Evolutionary conservation across 1,140 invertebrate genomes (phyloP), one percentile per base, ranked within the genome.

Genomic region (Notospermus geniculatus): DNA sequence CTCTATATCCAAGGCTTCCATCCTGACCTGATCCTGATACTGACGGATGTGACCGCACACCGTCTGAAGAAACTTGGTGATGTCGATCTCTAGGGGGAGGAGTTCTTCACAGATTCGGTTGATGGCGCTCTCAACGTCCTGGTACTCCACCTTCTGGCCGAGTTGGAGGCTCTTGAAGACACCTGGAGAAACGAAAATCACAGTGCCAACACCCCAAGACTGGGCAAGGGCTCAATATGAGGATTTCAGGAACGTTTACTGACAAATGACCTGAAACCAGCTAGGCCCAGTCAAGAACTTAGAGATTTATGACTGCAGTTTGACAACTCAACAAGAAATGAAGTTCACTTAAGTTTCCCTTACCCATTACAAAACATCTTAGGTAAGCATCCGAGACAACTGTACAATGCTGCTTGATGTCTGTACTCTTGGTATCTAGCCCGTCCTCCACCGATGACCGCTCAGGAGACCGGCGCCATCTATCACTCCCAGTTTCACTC

Each of bases 71-170:
- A 88, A 90, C 64, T 88, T 82, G 1, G 88, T 89, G 25, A 91
- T 88, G 71, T 90, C 87, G 60, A 90, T 86, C 73, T 90, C 88
- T 32, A 88, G 80, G 1, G 87, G 76, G 22, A 84, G 81, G 2
- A n/a, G n/a, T 80, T 90, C 88, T 64, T 89, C 86, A 72, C 89
- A 91, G 65, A 90, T 86, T 53, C 73, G 75, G 71, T 88, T 86
- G 36, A 91, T 86, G n/a, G 88, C 88, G 22, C 86, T 83, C 64
- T 90, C 86, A 69, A 91, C 85, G 72, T 91, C 89, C 43, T 83
- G 78, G 22, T 80, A 80, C 65, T 87, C 84, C 4, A 91, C 75
- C 28, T 82, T 79, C 7, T 85, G 80, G 57, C 85, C 85, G 13
- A 84, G 73, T 65, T 88, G 86, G 43, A 91, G 74, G 11, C 77